Conservation (phyloP, 2,888 invertebrate species). For the Allygus modestus region DNA sequence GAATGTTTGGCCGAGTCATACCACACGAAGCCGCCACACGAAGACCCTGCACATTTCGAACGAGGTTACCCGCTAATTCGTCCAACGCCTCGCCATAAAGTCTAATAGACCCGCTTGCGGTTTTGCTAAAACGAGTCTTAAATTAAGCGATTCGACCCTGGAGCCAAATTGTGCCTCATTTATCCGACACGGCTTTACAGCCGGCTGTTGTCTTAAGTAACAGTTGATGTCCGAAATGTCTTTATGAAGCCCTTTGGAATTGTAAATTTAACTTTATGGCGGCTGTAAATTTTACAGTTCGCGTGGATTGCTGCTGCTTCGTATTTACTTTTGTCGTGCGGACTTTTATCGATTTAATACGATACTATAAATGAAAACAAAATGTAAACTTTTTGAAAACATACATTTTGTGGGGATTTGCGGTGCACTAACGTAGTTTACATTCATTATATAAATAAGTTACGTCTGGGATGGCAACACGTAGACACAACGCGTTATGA, state of each 20-base stretch:
- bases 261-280: not conserved
- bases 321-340: too few relatives aligned
- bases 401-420: too few relatives aligned
- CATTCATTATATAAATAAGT: too few relatives aligned
- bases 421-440: too few relatives aligned
- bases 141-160: conserved; percentile 45
- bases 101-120: conserved; percentile 5
- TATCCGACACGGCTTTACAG: not conserved
- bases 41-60: too few relatives aligned
- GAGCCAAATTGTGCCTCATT: not conserved
- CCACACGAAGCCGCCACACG: not conserved
- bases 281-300: not conserved
- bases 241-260: not conserved
- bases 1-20: too few relatives aligned
- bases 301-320: not conserved
- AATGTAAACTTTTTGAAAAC: too few relatives aligned
- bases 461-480: too few relatives aligned
- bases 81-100: conserved; percentile 15
- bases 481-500: too few relatives aligned
- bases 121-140: conserved; percentile 28
- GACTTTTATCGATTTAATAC: too few relatives aligned
- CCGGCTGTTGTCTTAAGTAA: not conserved
- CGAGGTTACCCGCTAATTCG: not conserved
- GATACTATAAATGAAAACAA: too few relatives aligned
- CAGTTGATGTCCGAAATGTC: not conserved